Evolutionary conservation across 2,888 invertebrate genomes (phyloP), one percentile per base, ranked within the genome.

Genomic region (Stictocephala bisonia): DNA sequence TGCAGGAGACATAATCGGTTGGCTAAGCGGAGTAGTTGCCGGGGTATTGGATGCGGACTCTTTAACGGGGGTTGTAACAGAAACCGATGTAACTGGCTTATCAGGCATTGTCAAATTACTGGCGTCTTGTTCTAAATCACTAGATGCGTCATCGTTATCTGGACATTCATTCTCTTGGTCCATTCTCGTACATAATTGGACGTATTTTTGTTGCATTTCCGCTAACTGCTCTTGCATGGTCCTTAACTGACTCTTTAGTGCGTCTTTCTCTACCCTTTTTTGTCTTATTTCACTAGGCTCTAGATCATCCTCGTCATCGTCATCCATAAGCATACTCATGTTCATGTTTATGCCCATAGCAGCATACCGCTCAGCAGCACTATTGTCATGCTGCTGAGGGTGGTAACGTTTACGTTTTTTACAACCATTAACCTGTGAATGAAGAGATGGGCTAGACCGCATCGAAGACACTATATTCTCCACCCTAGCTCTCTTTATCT

Each of bases 401-500:
- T 96, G 96, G 83, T 97, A 97, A 29, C 97, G 88, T 85, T 98
- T 98, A 58, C 97, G 90, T 85, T 98, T 98, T 84, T 96, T 96
- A 85, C 96, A 96, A 60, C 96, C 96, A 85, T 96, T 96, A 79
- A 94, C 93, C 79, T 88, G 88, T 74, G 85, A 82, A 22, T 92
- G 91, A 26, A 85, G 81, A 76, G 91, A 93, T 41, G 94, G 94
- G 83, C 94, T 94, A 77, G 93, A 91, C 77, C 95, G 90, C 94
- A 97, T 97, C 78, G 93, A 93, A 79, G 94, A 95, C 80, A 97
- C 95, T 81, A 97, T 97, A 84, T 95, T 96, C 86, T 97, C 97
- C 78, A 97, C 96, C 79, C 97, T 91, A 50, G 96, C 96, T 80
- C 96, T 91, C 85, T 97, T 97, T 82, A 94, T 91, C 84, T 95